Percentiles rank a stretch among this genome's conserved stretches.
Conservation (phyloP, 1,140 invertebrate species). For the Bombus confusus region DNA sequence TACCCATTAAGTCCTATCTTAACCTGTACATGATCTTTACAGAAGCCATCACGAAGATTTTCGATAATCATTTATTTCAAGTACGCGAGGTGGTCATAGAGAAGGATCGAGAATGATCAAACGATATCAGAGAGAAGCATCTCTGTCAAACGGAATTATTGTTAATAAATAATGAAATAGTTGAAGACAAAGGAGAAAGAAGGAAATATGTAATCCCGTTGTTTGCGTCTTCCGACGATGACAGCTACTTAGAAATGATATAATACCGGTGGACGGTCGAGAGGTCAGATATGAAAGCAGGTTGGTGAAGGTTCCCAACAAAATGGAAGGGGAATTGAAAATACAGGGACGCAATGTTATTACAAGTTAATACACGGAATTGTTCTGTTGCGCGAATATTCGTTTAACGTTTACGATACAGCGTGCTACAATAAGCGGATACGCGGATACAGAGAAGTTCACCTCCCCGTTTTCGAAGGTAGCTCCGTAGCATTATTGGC, state of each 20-base stretch:
- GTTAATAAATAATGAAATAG: neutral
- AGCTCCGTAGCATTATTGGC: constrained; percentile 27
- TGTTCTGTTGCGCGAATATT: constrained; percentile 69
- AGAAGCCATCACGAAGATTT: neutral
- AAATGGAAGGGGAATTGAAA: constrained; percentile 63
- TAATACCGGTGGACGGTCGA: constrained; percentile 39
- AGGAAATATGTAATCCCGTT: constrained; percentile 41
- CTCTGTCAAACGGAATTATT: neutral
- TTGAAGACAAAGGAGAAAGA: no score
- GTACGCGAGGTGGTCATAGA: neutral
- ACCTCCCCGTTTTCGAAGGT: constrained; percentile 22
- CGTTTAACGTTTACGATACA: constrained; percentile 59
- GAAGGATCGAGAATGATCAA: no score
- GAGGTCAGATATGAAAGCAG: constrained; percentile 30
- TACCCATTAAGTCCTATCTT: neutral
- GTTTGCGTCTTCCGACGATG: constrained; percentile 16
- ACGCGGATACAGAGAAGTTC: constrained; percentile 22
- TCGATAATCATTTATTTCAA: neutral
- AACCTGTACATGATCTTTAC: no score
- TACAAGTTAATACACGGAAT: constrained; percentile 76
- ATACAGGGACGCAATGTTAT: constrained; percentile 68
- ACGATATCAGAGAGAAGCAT: no score
- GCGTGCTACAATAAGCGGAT: constrained; percentile 44
- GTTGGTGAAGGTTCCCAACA: constrained; percentile 9
- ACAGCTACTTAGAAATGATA: constrained; percentile 48